These are phyloP conservation scores for Verasper variegatus DNA, from an alignment of 2,113 vertebrate genomes.

Conservation along the genomic window DNA sequence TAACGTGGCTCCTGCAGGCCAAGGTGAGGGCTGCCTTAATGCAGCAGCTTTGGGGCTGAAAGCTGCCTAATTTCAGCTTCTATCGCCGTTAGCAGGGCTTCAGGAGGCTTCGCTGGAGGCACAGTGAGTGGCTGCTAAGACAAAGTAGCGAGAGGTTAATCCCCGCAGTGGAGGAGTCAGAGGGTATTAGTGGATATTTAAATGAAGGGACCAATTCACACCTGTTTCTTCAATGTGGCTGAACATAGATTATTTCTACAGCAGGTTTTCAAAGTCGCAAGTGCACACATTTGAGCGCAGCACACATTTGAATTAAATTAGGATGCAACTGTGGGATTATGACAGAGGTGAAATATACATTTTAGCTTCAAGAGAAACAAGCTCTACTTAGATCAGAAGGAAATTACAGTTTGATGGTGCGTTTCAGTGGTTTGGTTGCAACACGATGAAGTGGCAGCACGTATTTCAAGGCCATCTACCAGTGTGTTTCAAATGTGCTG, in stretches of 20 bases:
- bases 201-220: constrained; percentile 65
- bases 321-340: not conserved
- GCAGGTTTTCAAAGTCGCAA: constrained; percentile 11
- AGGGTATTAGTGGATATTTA: constrained; percentile 70
- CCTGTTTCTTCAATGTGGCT: constrained; percentile 44
- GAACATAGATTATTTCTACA: constrained; percentile 9
- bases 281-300: too few species aligned
- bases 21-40: constrained; percentile 80
- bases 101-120: constrained; percentile 36
- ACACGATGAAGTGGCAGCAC: too few species aligned
- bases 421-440: too few species aligned
- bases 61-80: constrained; percentile 79
- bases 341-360: not conserved
- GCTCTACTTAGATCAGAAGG: not conserved
- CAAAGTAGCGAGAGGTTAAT: constrained; percentile 79
- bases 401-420: not conserved
- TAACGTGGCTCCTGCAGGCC: constrained; percentile 62
- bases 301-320: too few species aligned
- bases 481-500: too few species aligned
- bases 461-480: too few species aligned
- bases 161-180: constrained; percentile 55
- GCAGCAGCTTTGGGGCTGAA: constrained; percentile 73
- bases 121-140: constrained; percentile 64
- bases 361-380: not conserved
- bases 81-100: constrained; percentile 72